Percentiles rank a stretch among this genome's conserved stretches.
phyloP scores from a whole-genome alignment of 37 sponge, comb jelly and placozoan genomes.

The Hormiphora californensis region DNA sequence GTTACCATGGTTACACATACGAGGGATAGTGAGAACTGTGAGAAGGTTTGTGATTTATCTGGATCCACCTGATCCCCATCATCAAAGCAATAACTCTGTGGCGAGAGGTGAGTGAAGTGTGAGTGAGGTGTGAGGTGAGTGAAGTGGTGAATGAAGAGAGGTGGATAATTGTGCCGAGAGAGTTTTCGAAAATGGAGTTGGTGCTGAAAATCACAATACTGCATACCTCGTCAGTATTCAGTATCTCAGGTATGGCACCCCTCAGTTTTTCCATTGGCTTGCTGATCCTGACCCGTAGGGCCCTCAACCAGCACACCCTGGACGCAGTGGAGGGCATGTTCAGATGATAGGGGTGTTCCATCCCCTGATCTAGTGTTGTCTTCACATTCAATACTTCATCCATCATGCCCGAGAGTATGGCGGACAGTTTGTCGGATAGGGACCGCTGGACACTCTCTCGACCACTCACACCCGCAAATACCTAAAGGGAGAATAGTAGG shows the following conservation, averaged over 20 bases:
- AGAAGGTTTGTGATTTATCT: no score
- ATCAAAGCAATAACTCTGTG: no score
- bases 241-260: constrained; percentile 58
- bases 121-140: no score
- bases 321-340: constrained; percentile 67
- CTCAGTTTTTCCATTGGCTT: constrained; percentile 60
- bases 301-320: constrained; percentile 69
- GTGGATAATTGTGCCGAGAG: no score
- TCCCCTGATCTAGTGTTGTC: constrained; percentile 49
- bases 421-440: constrained; percentile 19
- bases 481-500: neutral
- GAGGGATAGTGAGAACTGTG: no score
- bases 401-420: constrained; percentile 47
- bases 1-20: no score
- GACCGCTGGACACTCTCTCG: constrained; percentile 68
- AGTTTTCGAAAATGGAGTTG: no score
- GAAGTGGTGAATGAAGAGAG: no score
- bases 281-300: constrained; percentile 58
- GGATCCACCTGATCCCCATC: no score
- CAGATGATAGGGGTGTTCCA: constrained; percentile 55
- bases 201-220: no score
- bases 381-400: constrained; percentile 54
- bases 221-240: constrained; percentile 72
- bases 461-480: constrained; percentile 63
- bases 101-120: no score